Conservation (phyloP, 2,113 vertebrate genomes). For the Machaerirhynchus nigripectus region DNA sequence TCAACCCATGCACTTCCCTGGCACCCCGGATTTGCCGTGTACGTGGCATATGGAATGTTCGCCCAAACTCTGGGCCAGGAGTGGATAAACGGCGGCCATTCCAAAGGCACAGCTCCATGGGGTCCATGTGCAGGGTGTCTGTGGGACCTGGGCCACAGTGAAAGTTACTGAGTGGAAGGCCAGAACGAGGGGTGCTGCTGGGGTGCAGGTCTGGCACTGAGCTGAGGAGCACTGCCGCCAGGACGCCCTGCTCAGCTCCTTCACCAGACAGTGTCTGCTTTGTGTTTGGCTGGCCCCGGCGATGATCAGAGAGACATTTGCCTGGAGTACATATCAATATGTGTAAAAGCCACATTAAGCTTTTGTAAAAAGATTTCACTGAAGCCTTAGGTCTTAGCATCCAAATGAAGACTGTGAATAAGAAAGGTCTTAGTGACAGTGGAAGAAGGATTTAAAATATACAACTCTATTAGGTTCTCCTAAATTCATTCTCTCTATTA, state of each 20-base stretch:
- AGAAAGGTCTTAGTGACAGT: background rate
- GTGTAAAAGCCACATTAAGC: background rate
- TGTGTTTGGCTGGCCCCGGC: background rate
- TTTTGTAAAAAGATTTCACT: background rate
- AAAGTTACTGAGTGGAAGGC: background rate
- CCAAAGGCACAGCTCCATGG: rapidly evolving
- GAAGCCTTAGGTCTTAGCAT: background rate
- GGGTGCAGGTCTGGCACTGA: background rate
- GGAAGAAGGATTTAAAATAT: background rate
- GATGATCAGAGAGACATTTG: rapidly evolving
- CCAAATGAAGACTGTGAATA: background rate
- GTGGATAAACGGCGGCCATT: rapidly evolving
- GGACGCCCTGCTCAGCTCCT: background rate
- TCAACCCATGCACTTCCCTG: background rate
- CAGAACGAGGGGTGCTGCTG: rapidly evolving
- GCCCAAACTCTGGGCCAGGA: background rate
- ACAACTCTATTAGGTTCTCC: background rate
- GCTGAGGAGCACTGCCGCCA: rapidly evolving
- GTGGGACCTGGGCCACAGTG: rapidly evolving
- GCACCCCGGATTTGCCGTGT: background rate
- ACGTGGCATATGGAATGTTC: rapidly evolving
- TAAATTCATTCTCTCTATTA: background rate
- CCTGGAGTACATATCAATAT: background rate
- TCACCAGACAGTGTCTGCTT: background rate
- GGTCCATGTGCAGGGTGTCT: rapidly evolving